Evolutionary conservation across 1,140 invertebrate genomes (phyloP).

Genomic region (Eubasilissa regina): DNA sequence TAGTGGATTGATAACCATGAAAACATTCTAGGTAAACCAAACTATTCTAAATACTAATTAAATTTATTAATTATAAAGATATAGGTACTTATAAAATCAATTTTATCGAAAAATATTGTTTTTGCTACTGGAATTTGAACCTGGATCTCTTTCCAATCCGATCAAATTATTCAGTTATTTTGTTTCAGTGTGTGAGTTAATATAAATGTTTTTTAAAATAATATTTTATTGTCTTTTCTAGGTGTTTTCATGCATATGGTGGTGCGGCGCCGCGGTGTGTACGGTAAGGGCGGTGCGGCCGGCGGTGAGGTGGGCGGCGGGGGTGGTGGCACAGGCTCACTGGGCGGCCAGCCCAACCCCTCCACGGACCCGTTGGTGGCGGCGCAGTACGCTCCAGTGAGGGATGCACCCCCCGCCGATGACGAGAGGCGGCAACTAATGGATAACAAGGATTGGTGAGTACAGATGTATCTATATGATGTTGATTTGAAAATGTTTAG

Average conservation of each 20-base stretch:
- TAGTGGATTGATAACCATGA: no score
- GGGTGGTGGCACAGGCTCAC: constrained; percentile 62
- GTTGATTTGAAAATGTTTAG: no score
- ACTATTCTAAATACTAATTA: no score
- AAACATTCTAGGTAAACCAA: no score
- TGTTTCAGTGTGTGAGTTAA: no score
- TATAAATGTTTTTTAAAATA: no score
- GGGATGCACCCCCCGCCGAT: constrained; percentile 77
- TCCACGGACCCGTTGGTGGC: constrained; percentile 81
- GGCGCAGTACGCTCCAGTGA: constrained; percentile 79
- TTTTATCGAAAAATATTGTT: no score
- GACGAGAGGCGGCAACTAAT: constrained; percentile 80
- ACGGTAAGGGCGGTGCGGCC: constrained; percentile 60
- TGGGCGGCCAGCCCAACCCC: constrained; percentile 73
- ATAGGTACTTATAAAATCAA: no score
- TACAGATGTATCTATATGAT: background rate
- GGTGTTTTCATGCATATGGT: constrained; percentile 48
- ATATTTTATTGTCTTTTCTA: background rate
- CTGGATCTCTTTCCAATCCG: no score
- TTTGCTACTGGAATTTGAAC: no score
- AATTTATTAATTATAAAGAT: no score
- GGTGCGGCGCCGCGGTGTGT: constrained; percentile 46
- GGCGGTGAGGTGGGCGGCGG: constrained; percentile 64
- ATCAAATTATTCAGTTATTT: no score
- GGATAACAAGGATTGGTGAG: constrained; percentile 80